These are phyloP conservation scores for Tenrec ecaudatus DNA, from an alignment of 2,113 vertebrate genomes.

Conservation along the genomic window DNA sequence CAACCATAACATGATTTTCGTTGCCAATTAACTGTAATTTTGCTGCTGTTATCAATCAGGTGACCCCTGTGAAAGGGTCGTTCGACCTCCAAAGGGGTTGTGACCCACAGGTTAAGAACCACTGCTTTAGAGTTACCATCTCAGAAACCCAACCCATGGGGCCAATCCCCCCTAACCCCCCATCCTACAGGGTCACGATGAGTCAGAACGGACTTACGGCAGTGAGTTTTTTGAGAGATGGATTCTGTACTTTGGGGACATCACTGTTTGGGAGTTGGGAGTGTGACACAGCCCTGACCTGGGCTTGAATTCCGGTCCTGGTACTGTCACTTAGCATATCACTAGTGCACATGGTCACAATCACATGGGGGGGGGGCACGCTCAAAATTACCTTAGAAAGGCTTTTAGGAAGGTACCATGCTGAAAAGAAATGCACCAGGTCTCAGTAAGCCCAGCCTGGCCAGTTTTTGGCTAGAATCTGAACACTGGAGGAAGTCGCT, in stretches of 20 bases:
- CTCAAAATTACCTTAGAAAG: constrained; percentile 5
- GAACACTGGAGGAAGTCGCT: neutral
- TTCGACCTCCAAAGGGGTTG: too few species aligned
- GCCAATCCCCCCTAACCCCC: too few species aligned
- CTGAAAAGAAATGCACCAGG: neutral
- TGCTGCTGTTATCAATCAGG: too few species aligned
- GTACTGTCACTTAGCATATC: neutral
- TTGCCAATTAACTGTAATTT: too few species aligned
- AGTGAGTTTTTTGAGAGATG: too few species aligned
- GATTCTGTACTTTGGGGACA: neutral
- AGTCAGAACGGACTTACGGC: too few species aligned
- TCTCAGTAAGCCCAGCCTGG: neutral
- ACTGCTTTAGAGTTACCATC: too few species aligned
- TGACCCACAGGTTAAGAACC: too few species aligned
- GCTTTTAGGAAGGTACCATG: neutral
- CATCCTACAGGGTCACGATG: too few species aligned
- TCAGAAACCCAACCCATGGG: too few species aligned
- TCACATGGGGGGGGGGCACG: neutral
- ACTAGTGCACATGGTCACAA: neutral
- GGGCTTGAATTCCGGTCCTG: neutral
- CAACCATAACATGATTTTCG: too few species aligned
- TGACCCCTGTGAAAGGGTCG: too few species aligned
- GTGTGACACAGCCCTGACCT: neutral
- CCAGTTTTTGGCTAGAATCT: neutral
- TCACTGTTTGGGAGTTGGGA: neutral